These are phyloP conservation scores for Drosophila serrata DNA, from an alignment of 1,140 invertebrate species.

Conservation along the genomic window DNA sequence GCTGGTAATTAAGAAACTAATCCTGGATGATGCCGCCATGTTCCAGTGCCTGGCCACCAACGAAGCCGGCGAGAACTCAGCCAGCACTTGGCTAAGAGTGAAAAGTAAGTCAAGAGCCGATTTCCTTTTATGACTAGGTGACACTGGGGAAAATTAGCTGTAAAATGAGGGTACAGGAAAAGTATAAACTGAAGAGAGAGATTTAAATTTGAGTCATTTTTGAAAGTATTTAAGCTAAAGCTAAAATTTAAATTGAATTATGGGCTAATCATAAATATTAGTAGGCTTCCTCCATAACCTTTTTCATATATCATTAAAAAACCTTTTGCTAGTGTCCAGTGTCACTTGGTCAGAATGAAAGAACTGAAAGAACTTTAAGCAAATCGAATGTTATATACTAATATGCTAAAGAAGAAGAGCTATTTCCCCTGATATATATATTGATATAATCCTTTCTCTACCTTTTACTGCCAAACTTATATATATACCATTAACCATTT, in stretches of 20 bases:
- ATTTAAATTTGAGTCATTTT: neutral
- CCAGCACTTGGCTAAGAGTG: conserved; percentile 96
- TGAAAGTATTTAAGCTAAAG: neutral
- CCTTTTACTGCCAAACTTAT: neutral
- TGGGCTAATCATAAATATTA: no score
- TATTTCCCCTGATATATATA: neutral
- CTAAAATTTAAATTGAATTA: neutral
- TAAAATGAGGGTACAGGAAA: neutral
- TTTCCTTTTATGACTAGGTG: neutral
- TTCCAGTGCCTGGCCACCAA: conserved; percentile 97
- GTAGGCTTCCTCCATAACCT: no score
- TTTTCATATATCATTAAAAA: no score
- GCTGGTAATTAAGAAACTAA: conserved; percentile 92
- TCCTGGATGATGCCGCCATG: conserved; percentile 95
- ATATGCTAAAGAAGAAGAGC: neutral
- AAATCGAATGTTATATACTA: conserved; percentile 1
- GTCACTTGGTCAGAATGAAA: neutral
- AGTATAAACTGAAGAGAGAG: neutral
- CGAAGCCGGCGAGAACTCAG: conserved; percentile 94
- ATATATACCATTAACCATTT: conserved; percentile 28
- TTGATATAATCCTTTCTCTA: neutral
- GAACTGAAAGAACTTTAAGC: neutral
- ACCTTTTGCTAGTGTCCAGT: no score
- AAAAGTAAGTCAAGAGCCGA: conserved; percentile 93
- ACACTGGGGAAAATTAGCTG: neutral